phyloP scores from a whole-genome alignment of 2,888 invertebrate species.

The Tetranychus piercei region DNA sequence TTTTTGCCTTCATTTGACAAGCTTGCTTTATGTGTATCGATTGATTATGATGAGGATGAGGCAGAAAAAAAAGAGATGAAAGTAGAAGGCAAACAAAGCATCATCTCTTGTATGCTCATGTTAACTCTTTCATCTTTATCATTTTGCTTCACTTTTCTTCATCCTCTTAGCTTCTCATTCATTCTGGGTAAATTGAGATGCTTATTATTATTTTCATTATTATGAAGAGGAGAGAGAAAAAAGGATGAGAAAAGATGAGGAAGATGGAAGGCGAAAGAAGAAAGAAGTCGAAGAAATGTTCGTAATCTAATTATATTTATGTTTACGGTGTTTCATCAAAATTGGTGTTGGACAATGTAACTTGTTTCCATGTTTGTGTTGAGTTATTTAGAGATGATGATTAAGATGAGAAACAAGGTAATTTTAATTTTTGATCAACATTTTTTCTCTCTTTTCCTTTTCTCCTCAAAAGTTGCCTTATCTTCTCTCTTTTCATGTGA shows the following conservation, averaged over 20 bases:
- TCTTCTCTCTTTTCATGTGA: too few species aligned
- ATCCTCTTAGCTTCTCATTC: neutral
- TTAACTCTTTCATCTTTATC: neutral
- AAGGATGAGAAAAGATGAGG: too few species aligned
- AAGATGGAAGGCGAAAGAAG: too few species aligned
- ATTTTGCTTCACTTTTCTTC: neutral
- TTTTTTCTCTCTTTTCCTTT: too few species aligned
- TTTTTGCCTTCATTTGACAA: too few species aligned
- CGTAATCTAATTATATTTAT: neutral
- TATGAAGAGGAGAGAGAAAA: neutral
- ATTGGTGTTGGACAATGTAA: neutral
- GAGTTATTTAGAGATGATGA: neutral
- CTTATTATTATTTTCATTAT: neutral
- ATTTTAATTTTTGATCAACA: neutral
- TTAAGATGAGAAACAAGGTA: neutral
- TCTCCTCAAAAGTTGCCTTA: too few species aligned
- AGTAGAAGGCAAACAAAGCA: neutral
- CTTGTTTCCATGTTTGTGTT: neutral
- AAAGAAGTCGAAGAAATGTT: neutral
- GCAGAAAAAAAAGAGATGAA: neutral
- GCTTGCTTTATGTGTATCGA: neutral
- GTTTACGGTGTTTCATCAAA: neutral
- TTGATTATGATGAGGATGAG: neutral
- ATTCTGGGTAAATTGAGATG: neutral
- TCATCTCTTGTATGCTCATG: neutral